phyloP scores from a whole-genome alignment of 2,113 vertebrate species.

The Pipa parva region DNA sequence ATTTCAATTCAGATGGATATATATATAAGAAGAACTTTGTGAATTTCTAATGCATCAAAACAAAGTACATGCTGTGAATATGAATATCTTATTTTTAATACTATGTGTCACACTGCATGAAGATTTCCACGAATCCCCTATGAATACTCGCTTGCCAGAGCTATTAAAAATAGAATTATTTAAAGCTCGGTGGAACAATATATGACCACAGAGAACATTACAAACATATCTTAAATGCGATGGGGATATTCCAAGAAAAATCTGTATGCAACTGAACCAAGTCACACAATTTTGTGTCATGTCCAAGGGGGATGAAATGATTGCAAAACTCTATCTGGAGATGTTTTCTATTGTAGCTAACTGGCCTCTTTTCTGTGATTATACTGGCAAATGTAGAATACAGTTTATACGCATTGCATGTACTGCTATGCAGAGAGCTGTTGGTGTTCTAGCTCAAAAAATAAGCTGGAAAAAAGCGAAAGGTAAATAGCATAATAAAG shows the following conservation, averaged over 20 bases:
- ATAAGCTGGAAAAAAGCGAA: no score
- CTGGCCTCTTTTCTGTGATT: neutral
- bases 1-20: conserved; percentile 30
- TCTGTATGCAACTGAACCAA: conserved; percentile 35
- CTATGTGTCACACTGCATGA: conserved; percentile 35
- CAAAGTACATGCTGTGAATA: conserved; percentile 32
- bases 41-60: conserved; percentile 33
- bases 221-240: conserved; percentile 33
- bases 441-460: no score
- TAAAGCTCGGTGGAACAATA: conserved; percentile 42
- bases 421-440: no score
- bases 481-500: no score
- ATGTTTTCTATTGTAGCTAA: conserved; percentile 17
- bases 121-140: conserved; percentile 35
- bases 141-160: conserved; percentile 40
- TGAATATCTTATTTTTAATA: conserved; percentile 40
- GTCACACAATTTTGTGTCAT: conserved; percentile 23
- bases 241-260: conserved; percentile 37
- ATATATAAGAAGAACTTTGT: conserved; percentile 28
- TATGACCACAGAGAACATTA: conserved; percentile 32
- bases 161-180: conserved; percentile 43
- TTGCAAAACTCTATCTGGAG: conserved; percentile 24
- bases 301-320: conserved; percentile 28
- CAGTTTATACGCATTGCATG: no score
- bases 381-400: neutral